phyloP scores from a whole-genome alignment of 1,140 invertebrate genomes.

The Sweltsa coloradensis region DNA sequence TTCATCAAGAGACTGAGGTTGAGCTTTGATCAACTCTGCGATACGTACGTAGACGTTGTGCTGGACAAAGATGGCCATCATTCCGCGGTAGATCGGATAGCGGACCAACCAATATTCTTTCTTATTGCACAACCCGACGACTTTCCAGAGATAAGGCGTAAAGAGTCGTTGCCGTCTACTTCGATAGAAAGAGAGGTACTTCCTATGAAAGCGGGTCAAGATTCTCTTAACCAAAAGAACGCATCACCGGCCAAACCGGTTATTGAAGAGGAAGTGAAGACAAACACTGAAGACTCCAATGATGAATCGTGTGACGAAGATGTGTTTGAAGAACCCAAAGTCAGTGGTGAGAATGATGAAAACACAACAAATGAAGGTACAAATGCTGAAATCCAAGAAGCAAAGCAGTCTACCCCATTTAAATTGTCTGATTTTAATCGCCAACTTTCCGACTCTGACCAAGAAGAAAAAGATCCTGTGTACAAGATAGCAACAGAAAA shows the following conservation, averaged over 20 bases:
- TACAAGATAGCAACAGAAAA: slow-evolving; percentile 36
- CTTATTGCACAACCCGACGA: slow-evolving; percentile 49
- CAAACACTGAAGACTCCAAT: too few species aligned
- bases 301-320: too few species aligned
- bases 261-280: too few species aligned
- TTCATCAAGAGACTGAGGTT: slow-evolving; percentile 29
- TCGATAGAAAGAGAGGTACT: slow-evolving; percentile 14
- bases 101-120: slow-evolving; percentile 48
- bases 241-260: background rate
- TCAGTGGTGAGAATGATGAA: too few species aligned
- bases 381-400: too few species aligned
- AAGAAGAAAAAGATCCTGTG: slow-evolving; percentile 22
- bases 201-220: too few species aligned
- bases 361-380: too few species aligned
- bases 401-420: too few species aligned
- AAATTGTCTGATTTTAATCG: too few species aligned
- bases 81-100: slow-evolving; percentile 39
- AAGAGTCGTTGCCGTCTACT: slow-evolving; percentile 16
- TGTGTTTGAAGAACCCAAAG: too few species aligned
- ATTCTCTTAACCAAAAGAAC: background rate
- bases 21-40: slow-evolving; percentile 45
- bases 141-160: slow-evolving; percentile 35
- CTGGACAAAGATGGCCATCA: slow-evolving; percentile 41
- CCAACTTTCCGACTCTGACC: too few species aligned
- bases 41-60: slow-evolving; percentile 47